These are phyloP conservation scores for Drosophila cracens DNA, from an alignment of 2,888 invertebrate species.

Conservation along the genomic window DNA sequence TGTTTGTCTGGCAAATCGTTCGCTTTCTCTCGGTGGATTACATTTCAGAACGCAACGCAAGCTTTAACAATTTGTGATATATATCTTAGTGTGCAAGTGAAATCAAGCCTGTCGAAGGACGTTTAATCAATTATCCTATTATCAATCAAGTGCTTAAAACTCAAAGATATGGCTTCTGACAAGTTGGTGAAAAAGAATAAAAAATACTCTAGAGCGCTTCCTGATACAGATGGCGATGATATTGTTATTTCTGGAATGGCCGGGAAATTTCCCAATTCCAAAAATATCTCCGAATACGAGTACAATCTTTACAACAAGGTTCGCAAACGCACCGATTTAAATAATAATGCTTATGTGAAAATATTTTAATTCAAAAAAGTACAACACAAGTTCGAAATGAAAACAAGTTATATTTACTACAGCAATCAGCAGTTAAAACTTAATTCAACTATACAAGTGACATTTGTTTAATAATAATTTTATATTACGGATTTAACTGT, in stretches of 20 bases:
- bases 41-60: conserved; percentile 16
- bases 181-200: conserved; percentile 62
- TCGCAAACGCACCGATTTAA: conserved; percentile 33
- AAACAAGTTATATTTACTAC: not conserved
- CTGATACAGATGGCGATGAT: conserved; percentile 85
- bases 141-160: conserved; percentile 23
- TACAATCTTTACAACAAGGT: conserved; percentile 88
- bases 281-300: conserved; percentile 87
- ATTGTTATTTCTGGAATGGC: conserved; percentile 87
- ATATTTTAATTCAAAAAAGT: not conserved
- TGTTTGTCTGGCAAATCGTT: conserved; percentile 79
- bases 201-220: conserved; percentile 78
- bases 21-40: conserved; percentile 50
- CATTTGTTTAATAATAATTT: not conserved
- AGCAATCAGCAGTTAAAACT: not conserved
- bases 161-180: conserved; percentile 55
- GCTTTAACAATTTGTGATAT: conserved; percentile 25
- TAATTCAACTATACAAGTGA: not conserved
- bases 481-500: not conserved
- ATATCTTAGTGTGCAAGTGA: conserved; percentile 30
- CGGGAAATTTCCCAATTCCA: conserved; percentile 88
- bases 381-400: not conserved
- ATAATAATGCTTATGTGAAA: not conserved
- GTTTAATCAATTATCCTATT: conserved; percentile 6
- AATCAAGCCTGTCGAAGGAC: conserved; percentile 13